These are phyloP conservation scores for Theretra japonica DNA, from an alignment of 2,888 invertebrate genomes.

Conservation along the genomic window DNA sequence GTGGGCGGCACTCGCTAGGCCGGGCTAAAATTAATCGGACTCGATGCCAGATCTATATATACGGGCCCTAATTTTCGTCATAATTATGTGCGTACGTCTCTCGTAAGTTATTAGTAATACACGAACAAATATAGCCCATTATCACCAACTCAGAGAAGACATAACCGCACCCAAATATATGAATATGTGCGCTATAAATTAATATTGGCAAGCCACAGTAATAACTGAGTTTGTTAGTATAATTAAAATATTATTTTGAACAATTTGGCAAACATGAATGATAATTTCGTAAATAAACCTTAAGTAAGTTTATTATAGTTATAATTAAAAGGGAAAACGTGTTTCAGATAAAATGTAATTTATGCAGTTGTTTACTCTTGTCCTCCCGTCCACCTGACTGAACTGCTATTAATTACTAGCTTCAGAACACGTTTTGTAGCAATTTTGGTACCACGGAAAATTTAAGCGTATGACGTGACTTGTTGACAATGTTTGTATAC, in stretches of 20 bases:
- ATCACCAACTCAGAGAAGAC: background rate
- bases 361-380: conserved; percentile 17
- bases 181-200: too few relatives aligned
- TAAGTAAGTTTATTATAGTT: background rate
- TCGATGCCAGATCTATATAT: conserved; percentile 40
- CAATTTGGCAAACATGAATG: background rate
- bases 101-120: conserved; percentile 22
- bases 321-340: conserved; percentile 1
- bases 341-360: background rate
- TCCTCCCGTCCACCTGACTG: background rate
- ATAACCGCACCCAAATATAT: background rate
- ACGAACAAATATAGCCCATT: background rate
- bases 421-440: background rate
- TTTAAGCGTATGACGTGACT: background rate
- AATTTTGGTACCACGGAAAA: background rate
- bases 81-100: conserved; percentile 23
- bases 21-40: conserved; percentile 32
- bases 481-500: background rate
- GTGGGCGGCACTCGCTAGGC: conserved; percentile 30
- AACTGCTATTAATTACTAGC: conserved; percentile 9
- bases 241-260: background rate
- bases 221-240: background rate
- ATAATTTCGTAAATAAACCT: background rate
- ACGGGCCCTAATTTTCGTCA: conserved; percentile 41
- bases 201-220: too few relatives aligned